Percentiles rank a stretch among this genome's conserved stretches.
Evolutionary conservation across 2,888 invertebrate species (phyloP).

Genomic region (Corbicula japonica): DNA sequence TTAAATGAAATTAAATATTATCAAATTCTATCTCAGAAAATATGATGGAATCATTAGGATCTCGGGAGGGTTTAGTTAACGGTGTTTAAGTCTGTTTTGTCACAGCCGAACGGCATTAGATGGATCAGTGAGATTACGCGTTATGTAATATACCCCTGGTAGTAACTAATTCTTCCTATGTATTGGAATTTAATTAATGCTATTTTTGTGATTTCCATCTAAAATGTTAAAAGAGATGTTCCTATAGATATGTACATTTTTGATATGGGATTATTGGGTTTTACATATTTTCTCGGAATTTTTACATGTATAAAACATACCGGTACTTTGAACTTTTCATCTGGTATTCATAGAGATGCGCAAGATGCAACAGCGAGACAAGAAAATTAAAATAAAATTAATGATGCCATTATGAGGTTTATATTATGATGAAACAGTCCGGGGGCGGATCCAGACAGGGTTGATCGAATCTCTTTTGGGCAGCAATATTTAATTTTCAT

Average conservation of each 20-base stretch:
- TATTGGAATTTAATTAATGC: conserved; percentile 15
- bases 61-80: conserved; percentile 29
- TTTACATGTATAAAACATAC: too few relatives aligned
- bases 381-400: too few relatives aligned
- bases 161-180: conserved; percentile 16
- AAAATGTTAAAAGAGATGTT: conserved; percentile 19
- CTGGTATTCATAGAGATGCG: too few relatives aligned
- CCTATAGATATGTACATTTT: conserved; percentile 9
- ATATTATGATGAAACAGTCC: too few relatives aligned
- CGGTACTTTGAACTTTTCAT: too few relatives aligned
- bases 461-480: too few relatives aligned
- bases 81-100: conserved; percentile 34
- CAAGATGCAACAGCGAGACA: too few relatives aligned
- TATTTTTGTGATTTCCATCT: conserved; percentile 17
- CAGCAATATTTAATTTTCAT: too few relatives aligned
- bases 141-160: conserved; percentile 37
- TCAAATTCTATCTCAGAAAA: conserved; percentile 41
- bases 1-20: conserved; percentile 69
- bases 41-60: conserved; percentile 7
- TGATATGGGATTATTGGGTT: too few relatives aligned
- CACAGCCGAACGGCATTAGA: conserved; percentile 40
- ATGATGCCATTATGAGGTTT: too few relatives aligned
- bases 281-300: too few relatives aligned
- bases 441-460: too few relatives aligned
- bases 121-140: conserved; percentile 37